These are phyloP conservation scores for Spilogale gracilis DNA, from an alignment of 2,113 vertebrate genomes.

Conservation along the genomic window DNA sequence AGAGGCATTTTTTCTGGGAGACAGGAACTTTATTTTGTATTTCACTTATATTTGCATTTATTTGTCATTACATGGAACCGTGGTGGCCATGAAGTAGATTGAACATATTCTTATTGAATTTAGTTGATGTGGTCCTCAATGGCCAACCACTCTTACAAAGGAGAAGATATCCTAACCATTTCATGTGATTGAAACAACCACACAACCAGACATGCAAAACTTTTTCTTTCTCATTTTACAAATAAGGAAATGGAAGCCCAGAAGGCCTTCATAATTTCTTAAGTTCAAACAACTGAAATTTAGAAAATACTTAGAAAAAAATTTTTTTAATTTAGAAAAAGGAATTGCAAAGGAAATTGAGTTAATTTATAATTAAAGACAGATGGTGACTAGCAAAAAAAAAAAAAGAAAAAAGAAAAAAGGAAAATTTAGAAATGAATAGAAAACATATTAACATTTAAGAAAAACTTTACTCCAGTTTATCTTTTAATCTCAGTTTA, in stretches of 20 bases:
- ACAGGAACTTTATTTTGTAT: background rate
- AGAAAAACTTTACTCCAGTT: background rate
- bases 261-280: background rate
- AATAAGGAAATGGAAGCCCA: background rate
- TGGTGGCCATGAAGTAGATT: background rate
- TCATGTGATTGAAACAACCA: conserved; percentile 15
- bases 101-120: background rate
- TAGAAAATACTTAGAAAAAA: background rate
- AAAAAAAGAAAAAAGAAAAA: background rate
- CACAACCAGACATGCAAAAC: background rate
- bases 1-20: background rate
- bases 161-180: background rate
- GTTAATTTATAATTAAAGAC: conserved; percentile 28
- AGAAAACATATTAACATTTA: conserved; percentile 12
- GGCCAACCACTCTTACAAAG: background rate
- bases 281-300: conserved; percentile 31
- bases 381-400: background rate
- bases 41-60: background rate
- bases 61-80: background rate
- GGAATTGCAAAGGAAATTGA: background rate
- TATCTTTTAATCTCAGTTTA: background rate
- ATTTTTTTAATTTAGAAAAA: background rate
- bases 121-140: background rate
- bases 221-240: background rate
- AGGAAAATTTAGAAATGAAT: conserved; percentile 18